Evolutionary conservation across 2,113 vertebrate genomes (phyloP), one percentile per base, ranked within the genome.

Genomic region (Pelobates fuscus): DNA sequence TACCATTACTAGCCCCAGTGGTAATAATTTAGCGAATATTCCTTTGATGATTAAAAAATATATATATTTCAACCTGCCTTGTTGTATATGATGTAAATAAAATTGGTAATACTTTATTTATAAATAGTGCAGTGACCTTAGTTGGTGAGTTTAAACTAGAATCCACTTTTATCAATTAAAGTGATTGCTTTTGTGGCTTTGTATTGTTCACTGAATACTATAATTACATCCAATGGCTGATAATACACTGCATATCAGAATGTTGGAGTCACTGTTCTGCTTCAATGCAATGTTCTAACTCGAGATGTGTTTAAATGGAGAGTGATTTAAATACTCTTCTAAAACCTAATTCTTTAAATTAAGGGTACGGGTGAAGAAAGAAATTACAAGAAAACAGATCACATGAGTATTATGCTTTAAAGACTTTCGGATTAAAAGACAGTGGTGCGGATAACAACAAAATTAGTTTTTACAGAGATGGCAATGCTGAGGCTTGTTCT

Each of bases 401-500:
- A 82, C 65, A 64, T 49, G 66, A 80, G 79, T 86, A 87, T 86
- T 88, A 85, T 86, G 85, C 79, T 24, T 83, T 88, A 86, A 90
- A 86, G 84, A 85, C 78, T 72, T 82, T 88, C 82, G 84, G 84
- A 89, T 90, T 89, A 84, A 86, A 91, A 89, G 87, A 88, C 88
- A 81, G 2, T 80, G 80, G 79, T 86, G 79, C 23, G 77, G 86
- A 89, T 90, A 90, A 87, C 81, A 84, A 80, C 82, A 86, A 84
- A 87, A 91, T 89, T 83, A 86, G 81, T 78, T 90, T 84, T 88
- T 81, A 70, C 84, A 79, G 77, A 77, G 80, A 81, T 81, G 82
- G 87, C 55, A 52, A 85, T 85, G 85, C 84, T 81, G 83, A 80
- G 79, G 81, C 82, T 86, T 82, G 79, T 81, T 80, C 82, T 81